Percentiles rank a stretch among this genome's conserved stretches.
Evolutionary conservation across 1,140 invertebrate genomes (phyloP).

Genomic region (Conus betulinus): DNA sequence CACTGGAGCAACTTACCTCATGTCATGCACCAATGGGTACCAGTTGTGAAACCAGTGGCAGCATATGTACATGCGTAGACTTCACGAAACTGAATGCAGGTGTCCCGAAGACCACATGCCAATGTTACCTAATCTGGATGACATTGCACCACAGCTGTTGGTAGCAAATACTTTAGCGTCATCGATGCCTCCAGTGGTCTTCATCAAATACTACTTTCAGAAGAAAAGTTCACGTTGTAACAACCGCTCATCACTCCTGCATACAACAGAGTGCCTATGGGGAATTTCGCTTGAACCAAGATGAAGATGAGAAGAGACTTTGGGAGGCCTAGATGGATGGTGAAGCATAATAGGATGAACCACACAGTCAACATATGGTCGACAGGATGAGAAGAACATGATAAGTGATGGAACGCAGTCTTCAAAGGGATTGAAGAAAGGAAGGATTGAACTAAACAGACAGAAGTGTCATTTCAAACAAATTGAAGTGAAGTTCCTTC

Average conservation of each 20-base stretch:
- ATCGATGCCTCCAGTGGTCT: conserved; percentile 40
- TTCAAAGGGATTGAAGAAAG: conserved; percentile 51
- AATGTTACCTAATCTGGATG: conserved; percentile 42
- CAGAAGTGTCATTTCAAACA: conserved; percentile 71
- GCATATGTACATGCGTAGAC: neutral
- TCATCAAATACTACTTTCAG: conserved; percentile 39
- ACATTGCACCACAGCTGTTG: conserved; percentile 40
- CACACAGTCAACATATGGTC: conserved; percentile 58
- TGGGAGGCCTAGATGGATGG: conserved; percentile 39
- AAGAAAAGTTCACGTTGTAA: no score
- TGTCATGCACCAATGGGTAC: neutral
- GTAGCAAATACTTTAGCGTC: conserved; percentile 65
- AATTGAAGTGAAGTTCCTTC: conserved; percentile 37
- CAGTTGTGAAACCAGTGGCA: neutral
- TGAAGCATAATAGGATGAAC: conserved; percentile 53
- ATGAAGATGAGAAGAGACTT: conserved; percentile 44
- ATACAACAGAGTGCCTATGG: conserved; percentile 73
- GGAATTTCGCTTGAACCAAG: conserved; percentile 62
- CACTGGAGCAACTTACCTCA: neutral
- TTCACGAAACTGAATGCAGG: neutral
- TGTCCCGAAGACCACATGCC: conserved; percentile 33
- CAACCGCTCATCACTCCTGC: conserved; percentile 36
- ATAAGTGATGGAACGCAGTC: conserved; percentile 50
- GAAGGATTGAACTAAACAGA: conserved; percentile 65
- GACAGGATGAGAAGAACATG: conserved; percentile 53